Base-by-base conservation (phyloP, 2,797 vertebrate species). In the Neosilurus mollespiculum region DNA sequence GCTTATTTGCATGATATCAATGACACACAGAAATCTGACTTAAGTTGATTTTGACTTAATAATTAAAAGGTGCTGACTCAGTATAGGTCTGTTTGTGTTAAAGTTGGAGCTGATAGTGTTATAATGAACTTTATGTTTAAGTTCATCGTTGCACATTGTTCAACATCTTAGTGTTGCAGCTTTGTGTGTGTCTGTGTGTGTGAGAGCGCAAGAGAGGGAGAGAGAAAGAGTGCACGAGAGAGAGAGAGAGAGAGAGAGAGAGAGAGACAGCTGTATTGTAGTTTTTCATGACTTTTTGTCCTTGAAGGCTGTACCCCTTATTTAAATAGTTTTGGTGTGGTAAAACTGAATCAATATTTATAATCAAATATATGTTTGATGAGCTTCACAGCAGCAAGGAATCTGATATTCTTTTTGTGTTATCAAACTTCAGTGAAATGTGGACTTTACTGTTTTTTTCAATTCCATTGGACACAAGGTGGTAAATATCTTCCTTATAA, bases 401-500 rank as follows among this genome's bases (percentile, higher is more conserved):
- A 26, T 80, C 20, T 73, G 1, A 22, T 9, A 64, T 79, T 80
- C 75, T 34, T 64, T 78, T 72, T 79, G 24, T 22, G 76, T 49
- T 62, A 69, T 66, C 54, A 83, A 78, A 77, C 49, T 62, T 37
- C 1, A 10, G 10, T 62, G 11, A 58, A 81, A 72, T 61, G 30
- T 70, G 30, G 0, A 9, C 26, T 37, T 59, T 2, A 3, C 7
- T 73, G 1, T 61, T 2, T 51, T 11, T n/a, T 73, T n/a, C 14
- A 14, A 56, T 65, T 72, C n/a, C 16, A 3, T 0, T 22, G 24
- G 58, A 34, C 58, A 73, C 9, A 22, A 79, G 0, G n/a, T 78
- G 78, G 80, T 82, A 84, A 88, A 86, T 69, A 66, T 86, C 83
- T 85, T 88, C 79, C 83, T 88, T 65, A 56, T 62, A 8, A 10